phyloP scores from a whole-genome alignment of 1,140 invertebrate species.

The Conopomorpha cramerella region DNA sequence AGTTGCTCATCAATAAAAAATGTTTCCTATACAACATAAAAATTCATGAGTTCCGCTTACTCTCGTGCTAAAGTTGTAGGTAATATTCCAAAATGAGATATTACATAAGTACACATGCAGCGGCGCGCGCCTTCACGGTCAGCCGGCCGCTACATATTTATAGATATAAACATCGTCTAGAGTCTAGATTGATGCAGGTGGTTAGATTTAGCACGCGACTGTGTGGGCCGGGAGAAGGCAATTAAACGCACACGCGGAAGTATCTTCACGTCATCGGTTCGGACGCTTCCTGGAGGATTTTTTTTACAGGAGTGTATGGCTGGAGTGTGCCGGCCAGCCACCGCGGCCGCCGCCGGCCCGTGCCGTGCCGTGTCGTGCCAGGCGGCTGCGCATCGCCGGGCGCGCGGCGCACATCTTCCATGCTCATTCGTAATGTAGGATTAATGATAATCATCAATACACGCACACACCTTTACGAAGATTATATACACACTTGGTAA shows the following conservation, averaged over 20 bases:
- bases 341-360: not conserved
- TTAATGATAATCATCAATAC: not conserved
- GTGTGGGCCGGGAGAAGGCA: conserved; percentile 6
- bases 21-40: no score
- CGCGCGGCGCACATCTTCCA: conserved; percentile 15
- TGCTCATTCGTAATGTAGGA: not conserved
- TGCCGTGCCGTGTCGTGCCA: conserved; percentile 25
- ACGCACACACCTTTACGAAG: no score
- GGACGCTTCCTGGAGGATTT: conserved; percentile 28
- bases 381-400: conserved; percentile 1
- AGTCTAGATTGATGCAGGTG: no score
- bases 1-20: no score
- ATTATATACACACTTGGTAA: no score
- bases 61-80: no score
- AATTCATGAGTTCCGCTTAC: no score
- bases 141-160: not conserved
- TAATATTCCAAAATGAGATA: no score
- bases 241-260: conserved; percentile 34
- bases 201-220: no score
- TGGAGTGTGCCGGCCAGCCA: conserved; percentile 19
- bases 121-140: not conserved
- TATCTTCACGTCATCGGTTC: conserved; percentile 25
- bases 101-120: not conserved
- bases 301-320: conserved; percentile 23
- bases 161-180: no score